phyloP scores from a whole-genome alignment of 2,113 vertebrate species.

The Dasyurus viverrinus region DNA sequence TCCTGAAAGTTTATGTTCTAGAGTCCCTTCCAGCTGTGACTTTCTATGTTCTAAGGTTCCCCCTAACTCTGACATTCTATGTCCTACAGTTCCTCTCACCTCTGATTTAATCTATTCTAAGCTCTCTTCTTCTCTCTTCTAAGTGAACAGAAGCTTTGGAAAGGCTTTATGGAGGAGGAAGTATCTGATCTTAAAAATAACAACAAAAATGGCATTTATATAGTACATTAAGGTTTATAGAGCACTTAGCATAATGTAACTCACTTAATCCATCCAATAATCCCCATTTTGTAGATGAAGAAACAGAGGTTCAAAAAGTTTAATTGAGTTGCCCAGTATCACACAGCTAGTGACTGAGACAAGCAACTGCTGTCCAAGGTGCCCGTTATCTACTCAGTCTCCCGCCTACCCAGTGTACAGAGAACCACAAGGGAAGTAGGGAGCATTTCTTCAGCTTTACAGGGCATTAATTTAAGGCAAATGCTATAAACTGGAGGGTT shows the following conservation, averaged over 20 bases:
- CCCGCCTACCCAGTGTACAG: background rate
- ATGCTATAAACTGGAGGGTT: background rate
- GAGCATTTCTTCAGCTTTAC: background rate
- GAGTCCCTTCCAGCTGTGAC: background rate
- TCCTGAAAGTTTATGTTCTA: background rate
- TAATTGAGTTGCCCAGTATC: background rate
- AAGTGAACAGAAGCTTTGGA: background rate
- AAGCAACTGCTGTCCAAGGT: background rate
- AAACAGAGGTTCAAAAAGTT: background rate
- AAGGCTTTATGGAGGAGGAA: background rate
- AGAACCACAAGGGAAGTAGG: background rate
- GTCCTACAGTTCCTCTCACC: background rate
- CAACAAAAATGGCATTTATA: background rate
- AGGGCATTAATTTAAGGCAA: background rate
- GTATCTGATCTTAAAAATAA: background rate
- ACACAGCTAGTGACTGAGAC: background rate
- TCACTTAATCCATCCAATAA: background rate
- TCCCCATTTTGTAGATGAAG: background rate
- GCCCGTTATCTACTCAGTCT: background rate
- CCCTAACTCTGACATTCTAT: background rate
- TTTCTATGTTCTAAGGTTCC: background rate
- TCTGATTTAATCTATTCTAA: background rate
- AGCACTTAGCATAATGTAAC: background rate
- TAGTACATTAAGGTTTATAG: background rate
- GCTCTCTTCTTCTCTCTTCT: background rate